Base-by-base conservation (phyloP, 2,113 vertebrate genomes). In the Nesospiza acunhae region DNA sequence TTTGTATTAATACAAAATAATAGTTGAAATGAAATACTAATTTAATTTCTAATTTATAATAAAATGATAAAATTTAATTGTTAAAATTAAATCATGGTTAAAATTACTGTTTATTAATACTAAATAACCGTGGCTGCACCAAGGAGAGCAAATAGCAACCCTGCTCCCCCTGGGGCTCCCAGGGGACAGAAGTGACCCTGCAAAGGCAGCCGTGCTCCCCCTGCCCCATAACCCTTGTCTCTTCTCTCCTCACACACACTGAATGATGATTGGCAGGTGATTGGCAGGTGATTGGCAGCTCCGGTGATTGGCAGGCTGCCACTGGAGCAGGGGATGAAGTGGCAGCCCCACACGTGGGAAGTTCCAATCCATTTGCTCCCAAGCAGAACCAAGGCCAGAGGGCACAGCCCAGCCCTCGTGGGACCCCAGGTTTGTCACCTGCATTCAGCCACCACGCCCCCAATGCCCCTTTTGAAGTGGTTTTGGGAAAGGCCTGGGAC, bases 91-190 rank as follows among this genome's bases (percentile, higher is more conserved):
- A 35, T 26, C 1, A 3, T 3, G 3, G 20, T 13, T 42, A 1
- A 10, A 11, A 30, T 41, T 3, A 19, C 8, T 30, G 10, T 26
- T 30, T 26, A 16, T 44, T 21, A 44, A 37, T 26, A 31, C 19
- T 27, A 44, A 72, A 31, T 33, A 17, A 55, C 41, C 22, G 33
- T 39, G 63, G 53, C 47, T 80, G 0, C 52, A 13, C 6, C 2
- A 7, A n/a, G 87, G 7, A 6, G 5, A 69, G 41, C 49, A 59
- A 28, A 8, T 0, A 19, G 9, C 22, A 22, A 0, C 6, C 0
- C 8, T 44, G 84, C 6, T 7, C 5, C 35, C 73, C 56, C 50
- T 24, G 67, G 55, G 14, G 69, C 30, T 35, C 4, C 35, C 15
- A 10, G 53, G 72, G 15, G 13, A 10, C 60, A 24, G 5, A 14